Base-by-base conservation (phyloP, 2,113 vertebrate species). In the Blennius ocellaris region DNA sequence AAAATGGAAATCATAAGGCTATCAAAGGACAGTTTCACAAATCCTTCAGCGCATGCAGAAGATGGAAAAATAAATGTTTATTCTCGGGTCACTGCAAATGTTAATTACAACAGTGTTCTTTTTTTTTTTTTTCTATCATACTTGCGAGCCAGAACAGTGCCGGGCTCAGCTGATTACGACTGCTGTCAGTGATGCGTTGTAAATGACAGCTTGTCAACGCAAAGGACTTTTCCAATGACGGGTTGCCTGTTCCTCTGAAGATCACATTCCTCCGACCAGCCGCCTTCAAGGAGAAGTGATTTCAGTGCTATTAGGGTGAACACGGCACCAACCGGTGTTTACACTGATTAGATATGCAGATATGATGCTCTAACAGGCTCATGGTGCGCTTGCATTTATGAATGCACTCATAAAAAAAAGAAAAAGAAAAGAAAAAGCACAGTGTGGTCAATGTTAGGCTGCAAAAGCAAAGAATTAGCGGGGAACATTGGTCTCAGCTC, bases 61-160 rank as follows among this genome's bases (percentile, higher is more conserved):
- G 87, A 92, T 90, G 87, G 83, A 86, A 85, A 90, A 91, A 93
- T 91, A 91, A 93, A 82, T 86, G 92, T 93, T 96, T 87, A 76
- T 95, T 92, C 92, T 87, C 47, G 93, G 95, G 94, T 96, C 95
- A 96, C 81, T 94, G 94, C 85, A 90, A 92, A 95, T 95, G 96
- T 95, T 96, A 95, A 96, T 96, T 95, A 95, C 94, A 95, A 95
- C 85, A 92, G 69, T 90, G 91, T 30, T 30, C 21, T 30, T 30
- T 30, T 30, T 30, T 92, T 89, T 90, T 89, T 81, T 63, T 64
- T 79, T 64, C 59, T 57, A 54, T 77, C 63, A 75, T 70, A 38
- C 61, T 69, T 51, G 61, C 64, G 57, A 83, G 85, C 84, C 72
- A 88, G 75, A 89, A 89, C 87, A 85, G 91, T 68, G 83, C 84